These are phyloP conservation scores for Stenodema calcarata DNA, from an alignment of 2,888 invertebrate genomes.

Conservation along the genomic window DNA sequence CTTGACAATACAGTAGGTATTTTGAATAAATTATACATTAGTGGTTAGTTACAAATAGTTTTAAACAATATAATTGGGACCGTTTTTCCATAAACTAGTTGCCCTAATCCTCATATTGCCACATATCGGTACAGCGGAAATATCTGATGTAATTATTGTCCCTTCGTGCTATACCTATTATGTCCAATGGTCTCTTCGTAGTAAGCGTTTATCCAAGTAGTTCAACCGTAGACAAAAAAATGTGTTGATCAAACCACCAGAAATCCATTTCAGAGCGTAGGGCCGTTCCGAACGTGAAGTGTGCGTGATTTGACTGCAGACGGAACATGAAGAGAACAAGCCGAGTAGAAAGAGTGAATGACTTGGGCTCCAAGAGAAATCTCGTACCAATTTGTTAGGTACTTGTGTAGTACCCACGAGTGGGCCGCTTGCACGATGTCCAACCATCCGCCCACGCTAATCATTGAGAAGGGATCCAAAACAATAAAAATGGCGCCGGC, in stretches of 20 bases:
- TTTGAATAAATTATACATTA: too few relatives aligned
- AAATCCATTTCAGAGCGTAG: neutral
- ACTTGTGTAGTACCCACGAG: constrained; percentile 34
- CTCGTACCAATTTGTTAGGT: constrained; percentile 4
- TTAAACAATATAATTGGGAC: too few relatives aligned
- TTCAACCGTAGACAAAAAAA: neutral
- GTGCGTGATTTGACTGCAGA: constrained; percentile 1
- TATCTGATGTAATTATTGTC: too few relatives aligned
- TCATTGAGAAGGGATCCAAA: constrained; percentile 27
- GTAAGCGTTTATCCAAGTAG: neutral
- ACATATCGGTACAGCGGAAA: too few relatives aligned
- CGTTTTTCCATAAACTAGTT: too few relatives aligned
- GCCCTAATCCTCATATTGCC: too few relatives aligned
- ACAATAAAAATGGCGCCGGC: constrained; percentile 50
- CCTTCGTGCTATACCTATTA: too few relatives aligned
- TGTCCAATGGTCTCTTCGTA: too few relatives aligned
- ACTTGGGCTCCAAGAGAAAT: neutral
- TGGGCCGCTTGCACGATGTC: constrained; percentile 25
- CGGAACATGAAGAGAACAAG: neutral
- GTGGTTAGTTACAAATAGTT: too few relatives aligned
- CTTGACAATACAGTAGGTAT: too few relatives aligned
- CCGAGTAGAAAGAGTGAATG: neutral
- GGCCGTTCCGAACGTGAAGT: neutral
- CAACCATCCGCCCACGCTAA: constrained; percentile 47
- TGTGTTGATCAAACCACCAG: neutral